Evolutionary conservation across 2,888 invertebrate genomes (phyloP).

Genomic region (Drosophila kambysellisi): DNA sequence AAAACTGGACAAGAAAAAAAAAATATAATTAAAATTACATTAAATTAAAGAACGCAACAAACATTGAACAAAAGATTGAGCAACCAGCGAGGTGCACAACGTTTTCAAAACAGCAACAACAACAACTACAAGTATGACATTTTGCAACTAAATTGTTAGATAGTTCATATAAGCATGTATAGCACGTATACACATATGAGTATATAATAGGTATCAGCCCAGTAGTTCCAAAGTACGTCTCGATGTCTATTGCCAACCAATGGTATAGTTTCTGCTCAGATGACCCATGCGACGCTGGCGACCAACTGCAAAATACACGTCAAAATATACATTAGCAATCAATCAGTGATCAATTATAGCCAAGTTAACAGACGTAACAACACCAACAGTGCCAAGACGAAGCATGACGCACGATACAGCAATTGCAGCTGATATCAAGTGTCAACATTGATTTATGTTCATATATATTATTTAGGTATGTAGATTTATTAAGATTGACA

Average conservation of each 20-base stretch:
- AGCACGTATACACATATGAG: slow-evolving; percentile 38
- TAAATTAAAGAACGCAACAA: slow-evolving; percentile 68
- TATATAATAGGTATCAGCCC: slow-evolving; percentile 28
- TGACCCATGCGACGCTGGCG: slow-evolving; percentile 92
- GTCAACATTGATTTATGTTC: slow-evolving; percentile 44
- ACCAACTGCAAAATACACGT: slow-evolving; percentile 77
- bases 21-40: slow-evolving; percentile 24
- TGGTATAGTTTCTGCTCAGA: slow-evolving; percentile 92
- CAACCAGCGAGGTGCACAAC: slow-evolving; percentile 26
- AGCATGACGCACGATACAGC: slow-evolving; percentile 43
- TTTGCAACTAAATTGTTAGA: slow-evolving; percentile 9
- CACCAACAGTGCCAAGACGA: slow-evolving; percentile 51
- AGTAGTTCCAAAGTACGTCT: slow-evolving; percentile 27
- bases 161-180: slow-evolving; percentile 34
- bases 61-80: slow-evolving; percentile 58
- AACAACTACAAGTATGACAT: slow-evolving; percentile 35
- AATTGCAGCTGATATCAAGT: slow-evolving; percentile 47
- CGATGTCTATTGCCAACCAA: slow-evolving; percentile 86
- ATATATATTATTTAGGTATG: slow-evolving; percentile 12
- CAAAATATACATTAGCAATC: slow-evolving; percentile 32
- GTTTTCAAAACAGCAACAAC: slow-evolving; percentile 46
- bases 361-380: slow-evolving; percentile 56
- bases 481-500: slow-evolving; percentile 36
- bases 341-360: neutral
- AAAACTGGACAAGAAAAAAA: slow-evolving; percentile 23